Evolutionary conservation across 2,113 vertebrate species (phyloP).

Genomic region (Siniperca knerii): DNA sequence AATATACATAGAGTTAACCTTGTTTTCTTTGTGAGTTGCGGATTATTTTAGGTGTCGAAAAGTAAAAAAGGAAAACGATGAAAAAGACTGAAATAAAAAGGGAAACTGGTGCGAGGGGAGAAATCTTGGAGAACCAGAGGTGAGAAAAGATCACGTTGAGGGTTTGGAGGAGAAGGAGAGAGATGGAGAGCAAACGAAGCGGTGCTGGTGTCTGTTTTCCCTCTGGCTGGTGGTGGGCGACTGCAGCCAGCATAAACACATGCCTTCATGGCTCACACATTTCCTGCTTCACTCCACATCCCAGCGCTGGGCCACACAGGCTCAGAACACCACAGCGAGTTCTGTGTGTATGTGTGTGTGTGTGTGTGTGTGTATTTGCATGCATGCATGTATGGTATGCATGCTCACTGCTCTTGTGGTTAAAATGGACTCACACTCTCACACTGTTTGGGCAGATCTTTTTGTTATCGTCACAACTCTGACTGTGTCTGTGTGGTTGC

Average conservation of each 20-base stretch:
- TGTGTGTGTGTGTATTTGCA: conserved; percentile 37
- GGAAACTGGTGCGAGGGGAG: conserved; percentile 1
- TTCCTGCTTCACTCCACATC: conserved; percentile 86
- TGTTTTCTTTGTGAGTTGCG: neutral
- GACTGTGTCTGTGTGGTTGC: neutral
- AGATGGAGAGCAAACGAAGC: conserved; percentile 70
- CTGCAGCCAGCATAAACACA: conserved; percentile 89
- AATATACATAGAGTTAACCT: neutral
- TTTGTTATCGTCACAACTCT: conserved; percentile 15
- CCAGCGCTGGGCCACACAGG: conserved; percentile 83
- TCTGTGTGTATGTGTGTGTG: conserved; percentile 11
- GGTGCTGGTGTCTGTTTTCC: conserved; percentile 83
- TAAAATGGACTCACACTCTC: conserved; percentile 27
- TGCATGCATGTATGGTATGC: conserved; percentile 44
- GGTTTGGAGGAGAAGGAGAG: conserved; percentile 53
- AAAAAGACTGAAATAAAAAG: neutral
- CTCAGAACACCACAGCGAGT: conserved; percentile 75
- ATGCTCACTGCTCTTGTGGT: conserved; percentile 42
- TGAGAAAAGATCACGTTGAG: conserved; percentile 66
- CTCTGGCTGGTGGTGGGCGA: conserved; percentile 84
- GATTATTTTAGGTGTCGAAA: conserved; percentile 19
- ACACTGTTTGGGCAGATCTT: conserved; percentile 22
- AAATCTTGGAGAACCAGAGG: conserved; percentile 53
- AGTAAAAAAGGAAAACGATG: conserved; percentile 1
- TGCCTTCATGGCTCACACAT: conserved; percentile 89